phyloP scores from a whole-genome alignment of 2,113 vertebrate species.

The Eclectus roratus region DNA sequence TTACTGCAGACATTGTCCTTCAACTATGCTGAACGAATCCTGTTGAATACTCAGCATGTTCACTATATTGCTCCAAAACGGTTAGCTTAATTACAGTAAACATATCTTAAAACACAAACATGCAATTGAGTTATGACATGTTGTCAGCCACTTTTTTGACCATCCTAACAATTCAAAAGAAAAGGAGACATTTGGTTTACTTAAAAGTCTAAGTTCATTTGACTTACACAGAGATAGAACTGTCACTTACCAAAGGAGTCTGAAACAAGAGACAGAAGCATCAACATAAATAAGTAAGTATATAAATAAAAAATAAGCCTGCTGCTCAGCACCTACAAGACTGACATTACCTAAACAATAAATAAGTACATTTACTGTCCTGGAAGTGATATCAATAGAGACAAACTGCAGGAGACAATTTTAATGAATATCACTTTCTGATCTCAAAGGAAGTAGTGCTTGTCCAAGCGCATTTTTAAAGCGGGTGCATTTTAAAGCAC shows the following conservation, averaged over 20 bases:
- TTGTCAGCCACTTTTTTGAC: not conserved
- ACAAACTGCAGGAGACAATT: not conserved
- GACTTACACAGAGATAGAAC: not conserved
- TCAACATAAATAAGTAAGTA: slow-evolving; percentile 63
- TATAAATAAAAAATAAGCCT: slow-evolving; percentile 65
- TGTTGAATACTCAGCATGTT: not conserved
- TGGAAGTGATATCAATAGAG: not conserved
- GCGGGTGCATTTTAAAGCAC: not conserved
- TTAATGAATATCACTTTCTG: slow-evolving; percentile 23
- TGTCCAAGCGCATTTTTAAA: not conserved
- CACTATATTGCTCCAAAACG: not conserved
- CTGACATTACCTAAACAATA: slow-evolving; percentile 20
- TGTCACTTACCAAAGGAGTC: slow-evolving; percentile 9
- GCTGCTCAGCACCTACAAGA: not conserved
- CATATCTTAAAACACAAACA: not conserved
- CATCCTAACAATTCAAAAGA: not conserved
- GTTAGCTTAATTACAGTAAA: slow-evolving; percentile 33
- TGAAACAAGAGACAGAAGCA: slow-evolving; percentile 57
- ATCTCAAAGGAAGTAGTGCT: not conserved
- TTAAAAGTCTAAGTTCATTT: slow-evolving; percentile 10
- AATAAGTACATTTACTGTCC: not conserved
- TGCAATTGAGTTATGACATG: not conserved
- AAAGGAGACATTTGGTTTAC: not conserved
- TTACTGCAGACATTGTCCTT: not conserved
- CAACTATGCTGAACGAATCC: not conserved